Evolutionary conservation across 2,797 vertebrate genomes (phyloP), one percentile per base, ranked within the genome.

Genomic region (Sorex maritimensis): DNA sequence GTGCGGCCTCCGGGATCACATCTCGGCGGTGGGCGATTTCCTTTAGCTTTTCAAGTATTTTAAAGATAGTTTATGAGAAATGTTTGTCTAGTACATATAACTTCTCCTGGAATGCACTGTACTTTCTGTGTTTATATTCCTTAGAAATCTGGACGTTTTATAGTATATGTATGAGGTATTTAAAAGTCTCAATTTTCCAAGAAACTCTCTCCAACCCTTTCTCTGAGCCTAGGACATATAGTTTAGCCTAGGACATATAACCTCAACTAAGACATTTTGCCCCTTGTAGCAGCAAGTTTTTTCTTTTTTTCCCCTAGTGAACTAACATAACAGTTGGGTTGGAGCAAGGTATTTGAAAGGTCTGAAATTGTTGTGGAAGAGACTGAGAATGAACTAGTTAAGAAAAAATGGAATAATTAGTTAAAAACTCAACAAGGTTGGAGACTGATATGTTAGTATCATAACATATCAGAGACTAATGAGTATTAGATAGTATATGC

Each of bases 261-360:
- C 19, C 34, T 87, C 17, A 67, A 34, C 24, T 68, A 41, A 63
- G 52, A 12, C 15, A 17, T 55, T 55, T 55, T 55, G 52, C 52
- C 52, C 52, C 52, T 17, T 55, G 44, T 38, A 68, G 67, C n/a
- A 69, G n/a, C 14, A 30, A 30, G 28, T 17, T 69, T 69, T 69
- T 69, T 30, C n/a, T 69, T 69, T 14, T 71, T 71, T 87, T 28
- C 34, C 87, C 74, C 84, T 81, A 23, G 80, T 95, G 30, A 94
- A 88, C 17, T 80, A 90, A 78, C 41, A 73, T 95, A 86, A 79
- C n/a, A 88, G 34, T 91, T 83, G 26, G 67, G 26, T 63, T 86
- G 11, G 49, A 55, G 38, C 87, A 26, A 82, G 84, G 58, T 93
- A 12, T 61, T 94, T 77, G 63, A 73, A 46, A n/a, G 30, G 28